Conservation (phyloP, 2,113 vertebrate species). For the Erinaceus europaeus region DNA sequence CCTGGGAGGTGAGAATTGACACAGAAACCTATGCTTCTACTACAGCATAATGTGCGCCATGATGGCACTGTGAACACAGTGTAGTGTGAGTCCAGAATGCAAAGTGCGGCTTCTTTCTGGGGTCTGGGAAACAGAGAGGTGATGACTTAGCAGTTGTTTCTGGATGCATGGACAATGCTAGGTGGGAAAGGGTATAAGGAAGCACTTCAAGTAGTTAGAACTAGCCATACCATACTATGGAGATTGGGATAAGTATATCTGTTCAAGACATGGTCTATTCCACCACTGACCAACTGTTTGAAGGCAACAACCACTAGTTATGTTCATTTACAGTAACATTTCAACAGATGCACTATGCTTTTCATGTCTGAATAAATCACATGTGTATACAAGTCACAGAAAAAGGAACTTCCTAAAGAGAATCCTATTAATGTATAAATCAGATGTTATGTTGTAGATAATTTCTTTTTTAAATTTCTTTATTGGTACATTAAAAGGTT, state of each 20-base stretch:
- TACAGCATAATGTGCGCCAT: not conserved
- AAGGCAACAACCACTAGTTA: not conserved
- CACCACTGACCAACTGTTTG: not conserved
- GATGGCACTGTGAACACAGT: not conserved
- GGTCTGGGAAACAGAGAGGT: not conserved
- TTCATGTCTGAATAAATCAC: too few relatives aligned
- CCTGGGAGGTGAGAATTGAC: not conserved
- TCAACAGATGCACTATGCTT: not conserved
- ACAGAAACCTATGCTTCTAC: not conserved
- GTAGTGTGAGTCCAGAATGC: not conserved
- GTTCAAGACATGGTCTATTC: constrained; percentile 1
- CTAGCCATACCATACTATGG: not conserved
- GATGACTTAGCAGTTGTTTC: not conserved
- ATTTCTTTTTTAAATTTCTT: too few relatives aligned
- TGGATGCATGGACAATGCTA: not conserved
- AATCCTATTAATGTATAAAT: constrained; percentile 7
- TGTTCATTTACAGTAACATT: not conserved
- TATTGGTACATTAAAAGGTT: too few relatives aligned
- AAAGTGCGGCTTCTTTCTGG: not conserved
- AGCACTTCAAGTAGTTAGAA: not conserved
- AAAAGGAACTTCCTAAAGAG: constrained; percentile 1
- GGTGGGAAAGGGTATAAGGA: not conserved
- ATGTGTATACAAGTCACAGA: too few relatives aligned
- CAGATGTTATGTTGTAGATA: not conserved
- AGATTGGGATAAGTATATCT: not conserved